A percentile compares a stretch with the other conserved stretches of the same genome.
These are phyloP conservation scores for Flexamia atlantica DNA, from an alignment of 2,888 invertebrate genomes.

Conservation along the genomic window DNA sequence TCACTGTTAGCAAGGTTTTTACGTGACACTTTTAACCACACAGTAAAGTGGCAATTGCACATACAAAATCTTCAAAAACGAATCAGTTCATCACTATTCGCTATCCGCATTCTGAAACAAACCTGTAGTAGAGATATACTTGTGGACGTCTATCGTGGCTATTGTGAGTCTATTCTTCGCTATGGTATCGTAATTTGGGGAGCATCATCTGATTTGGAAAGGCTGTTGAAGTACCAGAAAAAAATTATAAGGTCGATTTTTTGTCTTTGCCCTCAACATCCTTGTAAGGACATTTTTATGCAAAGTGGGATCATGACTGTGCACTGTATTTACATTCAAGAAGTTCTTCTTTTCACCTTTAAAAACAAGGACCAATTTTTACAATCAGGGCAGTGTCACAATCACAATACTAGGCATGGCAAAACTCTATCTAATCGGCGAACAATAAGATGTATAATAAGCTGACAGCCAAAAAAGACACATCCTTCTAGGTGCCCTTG, in stretches of 20 bases:
- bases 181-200: neutral
- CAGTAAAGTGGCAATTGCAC: too few relatives aligned
- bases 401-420: neutral
- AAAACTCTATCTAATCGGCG: too few relatives aligned
- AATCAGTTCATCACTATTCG: too few relatives aligned
- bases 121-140: neutral
- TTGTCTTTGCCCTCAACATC: neutral
- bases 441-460: too few relatives aligned
- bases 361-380: neutral
- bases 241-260: constrained; percentile 1
- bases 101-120: neutral
- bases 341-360: neutral
- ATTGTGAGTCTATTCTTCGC: neutral
- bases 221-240: neutral
- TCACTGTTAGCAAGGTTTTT: too few relatives aligned
- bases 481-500: too few relatives aligned
- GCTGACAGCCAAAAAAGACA: too few relatives aligned
- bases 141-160: neutral
- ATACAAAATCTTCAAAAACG: too few relatives aligned
- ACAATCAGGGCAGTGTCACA: neutral
- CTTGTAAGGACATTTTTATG: neutral
- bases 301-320: neutral
- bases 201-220: neutral
- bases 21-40: too few relatives aligned
- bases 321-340: neutral